Conservation (phyloP, 2,888 invertebrate genomes). For the Suillia variegata region DNA sequence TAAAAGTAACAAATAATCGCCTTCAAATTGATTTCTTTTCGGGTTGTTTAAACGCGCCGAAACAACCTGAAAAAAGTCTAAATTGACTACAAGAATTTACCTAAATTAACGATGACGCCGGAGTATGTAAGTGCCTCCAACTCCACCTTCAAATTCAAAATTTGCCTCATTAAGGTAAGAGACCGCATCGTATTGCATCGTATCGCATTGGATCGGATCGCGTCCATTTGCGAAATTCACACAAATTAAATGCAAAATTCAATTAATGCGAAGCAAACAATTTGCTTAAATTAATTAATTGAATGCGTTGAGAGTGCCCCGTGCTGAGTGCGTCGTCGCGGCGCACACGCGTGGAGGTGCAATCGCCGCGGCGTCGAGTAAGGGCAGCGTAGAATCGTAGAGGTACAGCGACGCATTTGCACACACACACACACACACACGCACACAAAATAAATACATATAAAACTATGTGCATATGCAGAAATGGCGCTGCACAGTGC, state of each 20-base stretch:
- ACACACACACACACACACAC: background rate
- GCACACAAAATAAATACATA: background rate
- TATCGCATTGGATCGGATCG: too few species aligned
- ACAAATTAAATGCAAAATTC: constrained; percentile 41
- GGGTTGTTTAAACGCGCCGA: too few species aligned
- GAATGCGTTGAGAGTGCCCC: constrained; percentile 33
- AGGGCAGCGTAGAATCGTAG: background rate
- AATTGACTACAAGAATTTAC: too few species aligned
- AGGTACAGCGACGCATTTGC: background rate
- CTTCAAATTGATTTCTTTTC: too few species aligned
- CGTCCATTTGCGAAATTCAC: background rate
- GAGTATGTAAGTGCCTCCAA: too few species aligned
- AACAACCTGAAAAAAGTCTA: too few species aligned
- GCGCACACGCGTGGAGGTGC: background rate
- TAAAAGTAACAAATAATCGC: too few species aligned
- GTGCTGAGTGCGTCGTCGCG: background rate
- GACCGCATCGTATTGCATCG: too few species aligned
- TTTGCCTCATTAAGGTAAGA: too few species aligned
- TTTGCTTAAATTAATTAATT: constrained; percentile 56
- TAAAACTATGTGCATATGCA: background rate
- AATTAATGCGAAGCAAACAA: constrained; percentile 57
- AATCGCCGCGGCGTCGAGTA: background rate
- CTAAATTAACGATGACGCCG: too few species aligned
- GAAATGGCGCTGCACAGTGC: too few species aligned
- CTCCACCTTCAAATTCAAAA: too few species aligned